phyloP scores from a whole-genome alignment of 2,888 invertebrate genomes.

The Apamea monoglypha region DNA sequence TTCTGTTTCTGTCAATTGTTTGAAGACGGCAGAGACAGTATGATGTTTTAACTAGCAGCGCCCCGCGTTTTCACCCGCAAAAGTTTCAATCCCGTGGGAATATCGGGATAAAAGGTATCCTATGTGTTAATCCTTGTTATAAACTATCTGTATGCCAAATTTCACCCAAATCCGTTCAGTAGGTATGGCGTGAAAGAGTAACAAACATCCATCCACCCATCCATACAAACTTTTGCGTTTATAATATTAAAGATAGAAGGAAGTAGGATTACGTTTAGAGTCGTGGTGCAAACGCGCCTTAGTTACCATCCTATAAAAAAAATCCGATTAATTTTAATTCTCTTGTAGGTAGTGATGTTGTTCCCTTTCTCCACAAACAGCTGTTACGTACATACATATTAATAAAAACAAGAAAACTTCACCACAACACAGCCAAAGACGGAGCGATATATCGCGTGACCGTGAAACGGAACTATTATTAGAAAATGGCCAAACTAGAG shows the following conservation, averaged over 20 bases:
- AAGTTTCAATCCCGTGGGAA: not conserved
- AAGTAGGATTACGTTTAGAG: not conserved
- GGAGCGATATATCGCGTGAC: constrained; percentile 75
- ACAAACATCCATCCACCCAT: not conserved
- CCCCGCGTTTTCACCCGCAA: not conserved
- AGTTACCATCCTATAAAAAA: not conserved
- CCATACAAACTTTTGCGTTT: not conserved
- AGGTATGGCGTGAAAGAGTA: not conserved
- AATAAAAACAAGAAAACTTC: constrained; percentile 48
- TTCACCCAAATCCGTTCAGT: not conserved
- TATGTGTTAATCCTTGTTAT: no score
- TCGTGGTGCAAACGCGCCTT: not conserved
- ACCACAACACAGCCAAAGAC: constrained; percentile 64
- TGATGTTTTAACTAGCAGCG: not conserved
- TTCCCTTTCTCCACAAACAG: not conserved
- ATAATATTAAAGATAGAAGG: not conserved
- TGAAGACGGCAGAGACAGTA: no score
- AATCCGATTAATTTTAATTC: not conserved
- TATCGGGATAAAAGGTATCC: not conserved
- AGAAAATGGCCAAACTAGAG: constrained; percentile 15
- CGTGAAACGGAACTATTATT: constrained; percentile 64
- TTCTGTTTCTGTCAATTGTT: no score
- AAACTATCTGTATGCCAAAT: no score
- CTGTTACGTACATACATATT: constrained; percentile 8
- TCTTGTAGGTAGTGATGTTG: no score